Percentiles rank a stretch among this genome's conserved stretches.
Conservation (phyloP, 2,113 vertebrate genomes). For the Todiramphus saurophagus region DNA sequence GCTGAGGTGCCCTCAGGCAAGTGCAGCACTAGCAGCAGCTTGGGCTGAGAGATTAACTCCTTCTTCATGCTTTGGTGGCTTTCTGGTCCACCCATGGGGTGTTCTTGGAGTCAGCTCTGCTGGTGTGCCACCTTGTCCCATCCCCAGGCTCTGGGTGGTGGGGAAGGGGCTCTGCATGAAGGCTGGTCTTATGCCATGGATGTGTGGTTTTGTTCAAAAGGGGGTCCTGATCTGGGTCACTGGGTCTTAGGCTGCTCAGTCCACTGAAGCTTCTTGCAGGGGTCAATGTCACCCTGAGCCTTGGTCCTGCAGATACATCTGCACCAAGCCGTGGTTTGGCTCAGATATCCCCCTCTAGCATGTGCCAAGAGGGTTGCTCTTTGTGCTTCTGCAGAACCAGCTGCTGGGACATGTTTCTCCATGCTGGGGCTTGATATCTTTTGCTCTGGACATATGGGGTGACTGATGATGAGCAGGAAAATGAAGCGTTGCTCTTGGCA, state of each 20-base stretch:
- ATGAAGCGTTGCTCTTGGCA: neutral
- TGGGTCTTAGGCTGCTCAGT: neutral
- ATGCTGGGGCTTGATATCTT: neutral
- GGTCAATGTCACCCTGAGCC: neutral
- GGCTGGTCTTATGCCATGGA: fast-evolving
- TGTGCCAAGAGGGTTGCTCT: neutral
- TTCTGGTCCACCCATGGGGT: neutral
- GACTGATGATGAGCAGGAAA: neutral
- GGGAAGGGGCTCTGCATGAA: neutral
- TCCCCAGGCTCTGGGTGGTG: neutral
- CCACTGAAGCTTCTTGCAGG: fast-evolving
- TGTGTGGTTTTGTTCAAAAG: neutral
- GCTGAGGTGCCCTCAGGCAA: slow-evolving; percentile 21
- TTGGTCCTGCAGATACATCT: neutral
- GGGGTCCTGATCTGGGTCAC: neutral
- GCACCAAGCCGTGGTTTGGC: neutral
- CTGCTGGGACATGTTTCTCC: neutral
- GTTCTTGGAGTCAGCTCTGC: neutral
- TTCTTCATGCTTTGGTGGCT: neutral
- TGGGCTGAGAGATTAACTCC: slow-evolving; percentile 1
- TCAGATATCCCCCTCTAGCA: neutral
- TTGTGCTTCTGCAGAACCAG: neutral
- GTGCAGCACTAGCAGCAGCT: neutral
- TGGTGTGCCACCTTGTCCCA: neutral
- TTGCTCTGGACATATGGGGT: neutral